Evolutionary conservation across 92 coral and sea anemone species (phyloP).

Genomic region (Actinernus sp.): DNA sequence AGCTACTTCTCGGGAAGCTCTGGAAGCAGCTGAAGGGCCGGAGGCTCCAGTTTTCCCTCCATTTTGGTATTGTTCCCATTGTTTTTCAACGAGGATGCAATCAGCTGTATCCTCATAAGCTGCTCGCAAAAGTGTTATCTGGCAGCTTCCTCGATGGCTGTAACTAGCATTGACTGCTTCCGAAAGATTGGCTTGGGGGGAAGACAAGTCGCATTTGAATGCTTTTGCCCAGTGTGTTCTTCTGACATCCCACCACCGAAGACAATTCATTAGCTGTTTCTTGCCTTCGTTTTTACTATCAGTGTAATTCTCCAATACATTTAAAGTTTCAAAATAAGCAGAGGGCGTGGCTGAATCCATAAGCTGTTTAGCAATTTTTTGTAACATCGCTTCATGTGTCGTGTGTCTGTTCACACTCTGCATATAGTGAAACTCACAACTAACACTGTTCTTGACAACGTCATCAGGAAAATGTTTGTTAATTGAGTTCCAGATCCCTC

Average conservation of each 20-base stretch:
- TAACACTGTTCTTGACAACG: slow-evolving; percentile 11
- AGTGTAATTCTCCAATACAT: slow-evolving; percentile 6
- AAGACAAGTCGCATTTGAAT: slow-evolving; percentile 9
- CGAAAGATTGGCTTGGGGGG: slow-evolving; percentile 18
- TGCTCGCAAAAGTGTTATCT: slow-evolving; percentile 32
- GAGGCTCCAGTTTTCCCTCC: slow-evolving; percentile 27
- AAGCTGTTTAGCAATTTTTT: slow-evolving; percentile 20
- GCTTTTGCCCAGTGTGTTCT: slow-evolving; percentile 28
- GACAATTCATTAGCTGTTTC: slow-evolving; percentile 27
- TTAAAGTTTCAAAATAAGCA: slow-evolving; percentile 14
- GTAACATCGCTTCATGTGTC: background rate
- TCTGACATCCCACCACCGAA: slow-evolving; percentile 38
- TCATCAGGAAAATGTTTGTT: slow-evolving; percentile 3
- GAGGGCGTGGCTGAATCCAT: slow-evolving; percentile 32
- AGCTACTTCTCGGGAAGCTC: slow-evolving; percentile 16
- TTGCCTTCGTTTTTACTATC: background rate
- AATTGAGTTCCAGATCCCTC: slow-evolving; percentile 25
- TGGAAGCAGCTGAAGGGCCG: slow-evolving; percentile 21
- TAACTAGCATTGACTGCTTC: slow-evolving; percentile 29
- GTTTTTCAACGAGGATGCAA: slow-evolving; percentile 17
- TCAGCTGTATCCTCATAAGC: slow-evolving; percentile 36
- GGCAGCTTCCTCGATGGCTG: slow-evolving; percentile 15
- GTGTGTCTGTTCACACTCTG: slow-evolving; percentile 30
- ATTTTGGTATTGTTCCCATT: slow-evolving; percentile 20
- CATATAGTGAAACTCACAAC: slow-evolving; percentile 36